Evolutionary conservation across 2,888 invertebrate species (phyloP).

Genomic region (Synergus japonicus): DNA sequence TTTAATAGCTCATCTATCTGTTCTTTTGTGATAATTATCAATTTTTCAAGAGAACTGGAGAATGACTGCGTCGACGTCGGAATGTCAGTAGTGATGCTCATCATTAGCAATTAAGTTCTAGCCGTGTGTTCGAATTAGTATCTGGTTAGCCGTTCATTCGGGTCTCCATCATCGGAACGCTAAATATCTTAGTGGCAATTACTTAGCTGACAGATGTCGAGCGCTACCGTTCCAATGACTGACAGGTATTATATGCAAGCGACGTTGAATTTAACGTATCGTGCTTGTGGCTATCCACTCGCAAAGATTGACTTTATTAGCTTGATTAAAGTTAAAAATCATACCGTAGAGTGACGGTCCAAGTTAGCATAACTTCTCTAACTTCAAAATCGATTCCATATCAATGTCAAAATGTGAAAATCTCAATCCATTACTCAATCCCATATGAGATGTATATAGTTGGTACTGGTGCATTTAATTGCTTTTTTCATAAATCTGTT

Average conservation of each 20-base stretch:
- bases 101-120: conserved; percentile 14
- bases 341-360: neutral
- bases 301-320: neutral
- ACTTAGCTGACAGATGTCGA: conserved; percentile 53
- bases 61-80: neutral
- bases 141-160: conserved; percentile 53
- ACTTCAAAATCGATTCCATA: neutral
- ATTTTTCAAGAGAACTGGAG: no score
- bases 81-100: conserved; percentile 41
- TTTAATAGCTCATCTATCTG: no score
- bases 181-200: conserved; percentile 56
- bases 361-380: neutral
- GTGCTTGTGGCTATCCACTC: neutral
- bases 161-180: conserved; percentile 46
- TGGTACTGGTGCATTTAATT: neutral
- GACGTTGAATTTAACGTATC: conserved; percentile 13
- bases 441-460: neutral
- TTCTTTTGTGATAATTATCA: no score
- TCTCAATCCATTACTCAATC: neutral
- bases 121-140: conserved; percentile 49
- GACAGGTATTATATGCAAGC: conserved; percentile 41
- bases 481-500: neutral
- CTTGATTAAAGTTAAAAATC: neutral
- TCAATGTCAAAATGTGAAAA: neutral
- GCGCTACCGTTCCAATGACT: conserved; percentile 37